Evolutionary conservation across 2,888 invertebrate genomes (phyloP).

Genomic region (Diogma glabrata): DNA sequence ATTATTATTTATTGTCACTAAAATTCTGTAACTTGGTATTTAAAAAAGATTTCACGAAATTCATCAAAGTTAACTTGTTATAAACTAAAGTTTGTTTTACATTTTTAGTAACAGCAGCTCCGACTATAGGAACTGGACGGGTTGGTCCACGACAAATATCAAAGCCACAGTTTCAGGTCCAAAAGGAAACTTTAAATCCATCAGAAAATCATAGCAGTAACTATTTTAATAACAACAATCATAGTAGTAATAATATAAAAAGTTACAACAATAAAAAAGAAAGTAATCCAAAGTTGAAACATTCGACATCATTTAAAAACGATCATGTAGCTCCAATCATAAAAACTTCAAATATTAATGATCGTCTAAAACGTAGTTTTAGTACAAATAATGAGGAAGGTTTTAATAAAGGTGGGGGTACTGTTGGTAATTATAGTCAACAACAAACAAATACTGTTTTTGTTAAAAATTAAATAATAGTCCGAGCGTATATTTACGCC

Average conservation of each 20-base stretch:
- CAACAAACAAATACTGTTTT: too few species aligned
- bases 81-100: slow-evolving; percentile 8
- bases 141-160: slow-evolving; percentile 33
- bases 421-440: too few species aligned
- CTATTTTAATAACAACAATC: background rate
- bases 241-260: slow-evolving; percentile 4
- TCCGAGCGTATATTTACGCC: too few species aligned
- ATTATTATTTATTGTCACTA: too few species aligned
- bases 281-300: background rate
- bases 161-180: slow-evolving; percentile 18
- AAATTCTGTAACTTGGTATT: too few species aligned
- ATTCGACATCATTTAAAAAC: background rate
- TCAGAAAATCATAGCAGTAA: slow-evolving; percentile 1
- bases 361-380: slow-evolving; percentile 3
- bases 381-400: slow-evolving; percentile 1
- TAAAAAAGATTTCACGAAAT: background rate
- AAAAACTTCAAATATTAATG: background rate
- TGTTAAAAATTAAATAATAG: too few species aligned
- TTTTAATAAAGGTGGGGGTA: too few species aligned
- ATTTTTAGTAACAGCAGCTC: slow-evolving; percentile 32
- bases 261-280: background rate
- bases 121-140: slow-evolving; percentile 34
- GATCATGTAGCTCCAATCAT: slow-evolving; percentile 1
- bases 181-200: slow-evolving; percentile 7
- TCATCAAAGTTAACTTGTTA: background rate